Conservation (phyloP, 1,140 invertebrate genomes). For the Leptinotarsa defecta region DNA sequence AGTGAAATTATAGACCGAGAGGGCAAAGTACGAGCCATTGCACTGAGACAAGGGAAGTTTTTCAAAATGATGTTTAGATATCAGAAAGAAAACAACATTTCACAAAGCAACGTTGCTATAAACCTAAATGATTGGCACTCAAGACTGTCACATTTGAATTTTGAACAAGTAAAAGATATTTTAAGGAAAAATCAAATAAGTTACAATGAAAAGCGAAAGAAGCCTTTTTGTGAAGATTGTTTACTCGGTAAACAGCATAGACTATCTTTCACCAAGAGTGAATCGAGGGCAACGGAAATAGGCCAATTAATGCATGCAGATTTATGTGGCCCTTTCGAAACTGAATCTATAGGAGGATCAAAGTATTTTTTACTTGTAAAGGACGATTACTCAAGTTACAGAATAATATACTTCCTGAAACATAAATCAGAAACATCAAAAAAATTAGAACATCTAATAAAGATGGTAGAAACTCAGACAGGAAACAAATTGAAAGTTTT, state of each 20-base stretch:
- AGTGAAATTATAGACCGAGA: not conserved
- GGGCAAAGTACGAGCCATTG: not conserved
- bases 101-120: not conserved
- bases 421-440: constrained; percentile 41
- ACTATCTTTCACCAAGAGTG: constrained; percentile 11
- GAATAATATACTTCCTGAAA: constrained; percentile 46
- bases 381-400: constrained; percentile 49
- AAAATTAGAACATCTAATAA: constrained; percentile 47
- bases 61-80: constrained; percentile 8
- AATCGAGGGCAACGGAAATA: not conserved
- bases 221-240: constrained; percentile 24
- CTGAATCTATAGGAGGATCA: constrained; percentile 45
- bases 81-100: not conserved
- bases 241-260: constrained; percentile 19
- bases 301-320: constrained; percentile 46
- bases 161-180: not conserved
- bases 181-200: constrained; percentile 9
- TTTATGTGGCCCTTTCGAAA: constrained; percentile 50
- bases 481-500: constrained; percentile 51
- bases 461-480: constrained; percentile 49
- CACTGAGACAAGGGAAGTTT: constrained; percentile 12
- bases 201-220: constrained; percentile 18
- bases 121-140: constrained; percentile 1
- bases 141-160: not conserved
- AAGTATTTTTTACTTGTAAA: constrained; percentile 53